Evolutionary conservation across 2,113 vertebrate species (phyloP), one percentile per base, ranked within the genome.

Genomic region (human (Homo sapiens)): DNA sequence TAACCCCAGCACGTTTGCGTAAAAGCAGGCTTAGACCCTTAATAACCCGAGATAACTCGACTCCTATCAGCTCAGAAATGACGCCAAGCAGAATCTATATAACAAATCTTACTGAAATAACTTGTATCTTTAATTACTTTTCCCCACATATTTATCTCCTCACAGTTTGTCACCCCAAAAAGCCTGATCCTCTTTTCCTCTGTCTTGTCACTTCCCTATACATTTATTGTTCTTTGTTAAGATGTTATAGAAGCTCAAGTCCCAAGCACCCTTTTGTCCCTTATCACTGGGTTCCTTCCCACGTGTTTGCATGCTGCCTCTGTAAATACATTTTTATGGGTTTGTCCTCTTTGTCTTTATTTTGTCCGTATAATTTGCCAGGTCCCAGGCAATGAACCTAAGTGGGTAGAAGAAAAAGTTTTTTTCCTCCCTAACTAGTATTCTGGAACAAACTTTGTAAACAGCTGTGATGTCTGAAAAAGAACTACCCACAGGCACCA

Each of bases 401-500:
- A 27, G 14, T 45, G 50, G 18, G 32, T 18, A 6, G 25, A 73
- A 30, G 22, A 59, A 27, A 57, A 88, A 52, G 10, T 18, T 35
- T 50, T 14, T 14, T 30, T 45, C 23, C 55, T 7, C 38, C 35
- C 16, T 50, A 64, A 55, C 22, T 66, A 78, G 18, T 1, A 0
- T 25, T 0, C 1, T 0, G 6, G 38, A 57, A 83, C 20, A 43
- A 55, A 73, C n/a, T 80, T 92, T 43, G 50, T 40, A 68, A 90
- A 82, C 30, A 94, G 52, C 66, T 81, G 59, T 8, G 9, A 0
- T 8, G 38, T 38, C 38, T 78, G 72, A 40, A 80, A 27, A 18
- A 70, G 40, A 96, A 82, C 55, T 92, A 52, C 12, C 0, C 0
- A 70, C 0, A 0, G 73, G 40, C 61, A 88, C 12, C 5, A 18